phyloP scores from a whole-genome alignment of 2,888 invertebrate genomes.

The Peribatodes rhomboidaria region DNA sequence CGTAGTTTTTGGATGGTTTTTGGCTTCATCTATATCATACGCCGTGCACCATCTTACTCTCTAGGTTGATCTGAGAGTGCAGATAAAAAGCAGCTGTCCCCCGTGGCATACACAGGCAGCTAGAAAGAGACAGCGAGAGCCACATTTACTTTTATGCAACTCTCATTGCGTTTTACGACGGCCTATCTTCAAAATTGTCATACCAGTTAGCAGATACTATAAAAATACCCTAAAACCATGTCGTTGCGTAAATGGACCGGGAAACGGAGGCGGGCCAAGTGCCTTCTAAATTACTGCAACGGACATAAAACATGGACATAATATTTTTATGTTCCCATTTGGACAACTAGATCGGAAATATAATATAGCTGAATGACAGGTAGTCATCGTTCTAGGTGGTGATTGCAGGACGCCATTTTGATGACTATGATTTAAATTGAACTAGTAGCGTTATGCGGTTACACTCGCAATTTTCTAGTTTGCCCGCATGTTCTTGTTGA shows the following conservation, averaged over 20 bases:
- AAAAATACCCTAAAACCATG: constrained; percentile 47
- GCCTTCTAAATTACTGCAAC: constrained; percentile 54
- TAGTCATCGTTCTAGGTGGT: constrained; percentile 4
- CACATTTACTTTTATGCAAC: neutral
- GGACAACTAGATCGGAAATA: constrained; percentile 27
- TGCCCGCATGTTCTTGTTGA: too few species aligned
- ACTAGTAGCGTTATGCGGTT: too few species aligned
- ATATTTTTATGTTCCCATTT: constrained; percentile 50
- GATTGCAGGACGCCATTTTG: too few species aligned
- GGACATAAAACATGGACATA: constrained; percentile 53
- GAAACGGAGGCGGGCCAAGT: constrained; percentile 51
- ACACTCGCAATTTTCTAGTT: too few species aligned
- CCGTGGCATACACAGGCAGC: neutral
- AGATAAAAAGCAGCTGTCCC: neutral
- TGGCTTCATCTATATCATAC: too few species aligned
- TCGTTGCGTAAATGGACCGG: constrained; percentile 52
- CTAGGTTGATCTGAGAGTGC: too few species aligned
- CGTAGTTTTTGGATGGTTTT: too few species aligned
- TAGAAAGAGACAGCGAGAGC: neutral
- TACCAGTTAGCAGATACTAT: constrained; percentile 50
- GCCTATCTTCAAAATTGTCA: constrained; percentile 45
- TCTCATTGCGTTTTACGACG: constrained; percentile 15
- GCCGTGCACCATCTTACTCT: too few species aligned
- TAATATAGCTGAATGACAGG: constrained; percentile 18
- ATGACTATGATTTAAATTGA: too few species aligned